A percentile compares a stretch with the other conserved stretches of the same genome.
These are phyloP conservation scores for Melitaea cinxia DNA, from an alignment of 1,140 invertebrate species.

Conservation along the genomic window DNA sequence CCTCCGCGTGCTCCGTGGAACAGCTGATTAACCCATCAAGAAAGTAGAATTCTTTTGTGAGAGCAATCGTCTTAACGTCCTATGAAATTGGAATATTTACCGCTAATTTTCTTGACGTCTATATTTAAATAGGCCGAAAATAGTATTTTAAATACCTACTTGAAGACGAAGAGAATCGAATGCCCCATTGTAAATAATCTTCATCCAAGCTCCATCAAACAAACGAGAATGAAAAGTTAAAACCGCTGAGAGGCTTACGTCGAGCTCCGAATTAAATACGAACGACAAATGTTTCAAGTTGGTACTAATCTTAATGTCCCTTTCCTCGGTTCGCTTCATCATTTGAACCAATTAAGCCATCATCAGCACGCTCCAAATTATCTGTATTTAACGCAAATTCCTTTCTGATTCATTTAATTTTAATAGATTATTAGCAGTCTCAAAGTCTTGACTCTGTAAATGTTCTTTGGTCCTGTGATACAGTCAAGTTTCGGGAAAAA, in stretches of 20 bases:
- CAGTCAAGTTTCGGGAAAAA: too few relatives aligned
- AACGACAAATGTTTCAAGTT: slow-evolving; percentile 23
- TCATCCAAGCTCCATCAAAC: slow-evolving; percentile 5
- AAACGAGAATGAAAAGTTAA: slow-evolving; percentile 31
- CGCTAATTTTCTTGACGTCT: neutral
- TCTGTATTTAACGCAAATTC: neutral
- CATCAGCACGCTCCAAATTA: neutral
- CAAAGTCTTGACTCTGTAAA: too few relatives aligned
- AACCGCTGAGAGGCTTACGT: slow-evolving; percentile 28
- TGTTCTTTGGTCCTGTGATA: too few relatives aligned
- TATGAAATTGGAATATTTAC: neutral
- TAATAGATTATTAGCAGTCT: neutral
- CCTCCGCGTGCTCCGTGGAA: neutral
- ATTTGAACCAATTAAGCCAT: neutral
- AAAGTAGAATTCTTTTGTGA: neutral
- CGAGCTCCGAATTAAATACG: slow-evolving; percentile 21
- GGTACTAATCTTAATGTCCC: neutral
- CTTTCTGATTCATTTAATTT: neutral
- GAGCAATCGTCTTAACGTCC: neutral
- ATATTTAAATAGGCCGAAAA: neutral
- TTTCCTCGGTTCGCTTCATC: neutral
- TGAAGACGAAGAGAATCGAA: neutral
- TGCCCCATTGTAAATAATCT: slow-evolving; percentile 25
- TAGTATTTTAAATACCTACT: neutral
- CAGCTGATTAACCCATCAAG: slow-evolving; percentile 7